Base-by-base conservation (phyloP, 2,113 vertebrate species). In the Scortum barcoo region DNA sequence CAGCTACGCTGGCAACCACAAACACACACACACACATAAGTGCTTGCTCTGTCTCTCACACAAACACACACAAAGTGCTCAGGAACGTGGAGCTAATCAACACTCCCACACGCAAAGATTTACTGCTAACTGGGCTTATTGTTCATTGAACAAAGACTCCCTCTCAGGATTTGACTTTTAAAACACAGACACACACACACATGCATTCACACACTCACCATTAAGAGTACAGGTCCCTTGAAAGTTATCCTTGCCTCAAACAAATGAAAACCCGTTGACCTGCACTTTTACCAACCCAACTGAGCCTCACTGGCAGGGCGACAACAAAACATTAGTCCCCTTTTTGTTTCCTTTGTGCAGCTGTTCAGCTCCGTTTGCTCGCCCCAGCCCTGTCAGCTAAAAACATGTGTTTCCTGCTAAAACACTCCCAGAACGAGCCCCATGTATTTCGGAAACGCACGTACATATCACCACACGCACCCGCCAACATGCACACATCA, bases 391-490 rank as follows among this genome's bases (percentile, higher is more conserved):
- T 92, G 93, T 93, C 92, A 93, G 92, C 87, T 83, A 13, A 84
- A 88, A 92, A 90, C 91, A 93, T 88, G 71, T 93, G 91, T 93
- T 94, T 94, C 93, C 93, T 93, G 90, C 83, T 86, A 19, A 40
- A 72, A 78, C 10, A 12, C 66, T 14, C 76, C 36, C 40, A 78
- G 60, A 1, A 10, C 1, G 12, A 62, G 60, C 76, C 28, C 44
- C 58, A 5, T 44, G 70, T 9, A 68, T 70, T 58, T 68, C 63
- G 61, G 69, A 91, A 84, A 79, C 11, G 33, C 79, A 66, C 16
- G 1, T 14, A 83, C 85, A 89, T 83, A 93, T 90, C 90, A 81
- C 76, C 70, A 78, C 67, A 74, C 12, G 19, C 63, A 73, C 65
- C 24, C 22, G 0, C 65, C 40, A 48, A 17, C 44, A 40, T 26